Conservation (phyloP, 2,113 vertebrate genomes). For the Spheniscus mendiculus region DNA sequence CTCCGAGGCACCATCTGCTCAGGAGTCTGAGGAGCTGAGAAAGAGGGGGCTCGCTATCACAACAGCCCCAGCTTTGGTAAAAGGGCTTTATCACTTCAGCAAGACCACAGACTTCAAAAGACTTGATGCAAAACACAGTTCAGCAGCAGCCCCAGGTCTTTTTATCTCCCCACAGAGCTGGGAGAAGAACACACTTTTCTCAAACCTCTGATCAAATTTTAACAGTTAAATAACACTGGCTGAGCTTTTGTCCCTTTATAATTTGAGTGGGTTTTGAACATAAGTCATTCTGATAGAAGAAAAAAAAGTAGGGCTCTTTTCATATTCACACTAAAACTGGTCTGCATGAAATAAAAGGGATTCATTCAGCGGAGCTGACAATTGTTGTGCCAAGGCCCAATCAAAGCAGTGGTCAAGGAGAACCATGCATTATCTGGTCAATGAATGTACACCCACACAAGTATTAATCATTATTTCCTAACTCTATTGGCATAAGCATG, state of each 20-base stretch:
- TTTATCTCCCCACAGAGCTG: not conserved
- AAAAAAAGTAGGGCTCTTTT: not conserved
- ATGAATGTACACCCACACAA: not conserved
- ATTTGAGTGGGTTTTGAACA: not conserved
- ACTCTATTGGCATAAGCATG: not conserved
- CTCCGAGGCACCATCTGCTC: not conserved
- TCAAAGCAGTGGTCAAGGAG: not conserved
- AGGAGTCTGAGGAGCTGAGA: not conserved
- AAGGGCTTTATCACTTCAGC: not conserved
- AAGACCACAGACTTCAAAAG: not conserved
- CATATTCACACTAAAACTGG: not conserved
- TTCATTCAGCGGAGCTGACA: not conserved
- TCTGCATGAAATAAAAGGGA: not conserved
- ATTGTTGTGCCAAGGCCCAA: not conserved
- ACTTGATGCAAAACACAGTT: not conserved
- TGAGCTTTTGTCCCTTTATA: not conserved
- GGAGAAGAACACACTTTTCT: not conserved
- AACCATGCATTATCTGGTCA: not conserved
- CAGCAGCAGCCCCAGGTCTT: not conserved
- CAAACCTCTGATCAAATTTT: not conserved
- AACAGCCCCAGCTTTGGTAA: not conserved
- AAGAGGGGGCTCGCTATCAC: accelerated
- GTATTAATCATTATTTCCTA: not conserved
- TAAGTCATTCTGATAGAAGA: not conserved
- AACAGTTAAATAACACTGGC: not conserved